Percentiles rank a stretch among this genome's conserved stretches.
phyloP scores from a whole-genome alignment of 2,888 invertebrate species.

The Yponomeuta malinellus region DNA sequence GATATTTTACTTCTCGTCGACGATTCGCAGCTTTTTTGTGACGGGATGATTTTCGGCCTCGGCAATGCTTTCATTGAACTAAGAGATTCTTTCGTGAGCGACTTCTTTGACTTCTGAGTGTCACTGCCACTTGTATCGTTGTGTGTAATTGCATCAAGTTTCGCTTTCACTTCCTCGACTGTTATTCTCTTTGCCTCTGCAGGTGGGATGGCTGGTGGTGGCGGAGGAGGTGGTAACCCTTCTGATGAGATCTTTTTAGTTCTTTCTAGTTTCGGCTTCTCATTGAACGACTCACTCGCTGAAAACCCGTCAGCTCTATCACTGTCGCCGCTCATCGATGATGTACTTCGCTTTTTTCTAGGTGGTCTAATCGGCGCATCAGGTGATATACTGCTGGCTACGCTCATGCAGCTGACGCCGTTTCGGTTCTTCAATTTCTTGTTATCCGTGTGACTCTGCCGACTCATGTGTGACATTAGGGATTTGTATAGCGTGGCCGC shows the following conservation, averaged over 20 bases:
- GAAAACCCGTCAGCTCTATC: slow-evolving; percentile 74
- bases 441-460: slow-evolving; percentile 66
- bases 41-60: background rate
- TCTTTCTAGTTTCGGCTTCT: slow-evolving; percentile 69
- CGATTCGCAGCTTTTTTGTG: slow-evolving; percentile 53
- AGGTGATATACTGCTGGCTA: slow-evolving; percentile 78
- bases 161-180: slow-evolving; percentile 75
- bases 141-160: slow-evolving; percentile 67
- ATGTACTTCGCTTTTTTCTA: slow-evolving; percentile 82
- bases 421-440: slow-evolving; percentile 81
- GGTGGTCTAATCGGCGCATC: slow-evolving; percentile 82
- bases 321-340: slow-evolving; percentile 78
- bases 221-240: slow-evolving; percentile 71
- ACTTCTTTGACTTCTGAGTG: slow-evolving; percentile 71
- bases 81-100: slow-evolving; percentile 38
- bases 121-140: slow-evolving; percentile 65
- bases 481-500: slow-evolving; percentile 94
- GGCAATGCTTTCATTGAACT: slow-evolving; percentile 21
- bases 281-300: slow-evolving; percentile 62
- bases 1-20: slow-evolving; percentile 69
- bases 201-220: slow-evolving; percentile 45
- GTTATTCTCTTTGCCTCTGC: slow-evolving; percentile 63
- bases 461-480: slow-evolving; percentile 86
- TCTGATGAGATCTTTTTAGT: slow-evolving; percentile 75
- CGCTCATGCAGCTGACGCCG: slow-evolving; percentile 85